A percentile compares a stretch with the other conserved stretches of the same genome.
Conservation (phyloP, 1,140 invertebrate species). For the Goniozus legneri region DNA sequence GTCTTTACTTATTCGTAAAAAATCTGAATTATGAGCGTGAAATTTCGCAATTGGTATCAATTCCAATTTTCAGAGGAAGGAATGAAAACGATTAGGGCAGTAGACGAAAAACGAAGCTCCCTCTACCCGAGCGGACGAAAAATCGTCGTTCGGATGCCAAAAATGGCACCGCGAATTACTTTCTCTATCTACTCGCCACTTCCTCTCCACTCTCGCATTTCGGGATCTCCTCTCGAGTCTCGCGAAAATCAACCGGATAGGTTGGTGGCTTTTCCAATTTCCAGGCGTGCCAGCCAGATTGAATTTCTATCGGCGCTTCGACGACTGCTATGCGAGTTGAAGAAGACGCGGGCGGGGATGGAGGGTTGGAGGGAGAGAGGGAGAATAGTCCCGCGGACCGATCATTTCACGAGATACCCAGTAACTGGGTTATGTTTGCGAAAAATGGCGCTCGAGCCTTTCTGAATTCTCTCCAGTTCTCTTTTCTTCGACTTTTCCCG, state of each 20-base stretch:
- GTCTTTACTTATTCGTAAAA: too few relatives aligned
- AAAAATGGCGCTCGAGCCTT: constrained; percentile 29
- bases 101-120: too few relatives aligned
- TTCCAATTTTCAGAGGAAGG: too few relatives aligned
- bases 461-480: constrained; percentile 20
- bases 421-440: constrained; percentile 38
- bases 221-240: constrained; percentile 27
- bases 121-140: too few relatives aligned
- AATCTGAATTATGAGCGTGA: too few relatives aligned
- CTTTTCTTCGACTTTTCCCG: not conserved
- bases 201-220: constrained; percentile 10
- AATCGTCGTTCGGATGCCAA: too few relatives aligned
- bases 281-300: constrained; percentile 41
- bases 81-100: too few relatives aligned
- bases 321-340: constrained; percentile 1
- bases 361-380: too few relatives aligned
- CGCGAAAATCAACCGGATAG: constrained; percentile 16
- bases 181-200: constrained; percentile 23
- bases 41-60: too few relatives aligned
- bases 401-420: constrained; percentile 38
- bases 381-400: constrained; percentile 23
- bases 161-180: constrained; percentile 33
- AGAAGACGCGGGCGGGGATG: constrained; percentile 11
- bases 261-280: constrained; percentile 39
- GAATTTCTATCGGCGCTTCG: constrained; percentile 42